phyloP scores from a whole-genome alignment of 2,113 vertebrate species.

The Lamprologus speciosus region DNA sequence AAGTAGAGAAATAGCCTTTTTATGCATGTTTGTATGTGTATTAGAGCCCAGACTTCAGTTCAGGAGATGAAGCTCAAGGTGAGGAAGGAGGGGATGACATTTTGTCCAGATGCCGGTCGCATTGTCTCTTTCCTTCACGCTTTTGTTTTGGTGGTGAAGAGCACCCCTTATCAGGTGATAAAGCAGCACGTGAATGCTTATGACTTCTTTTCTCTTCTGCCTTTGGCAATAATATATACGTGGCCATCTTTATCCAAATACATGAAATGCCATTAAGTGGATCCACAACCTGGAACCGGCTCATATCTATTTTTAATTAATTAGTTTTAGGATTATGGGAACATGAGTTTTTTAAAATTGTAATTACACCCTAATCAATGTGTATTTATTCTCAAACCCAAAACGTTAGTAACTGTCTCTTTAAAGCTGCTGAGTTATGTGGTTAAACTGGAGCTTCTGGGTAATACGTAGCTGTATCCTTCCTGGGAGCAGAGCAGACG shows the following conservation, averaged over 20 bases:
- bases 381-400: neutral
- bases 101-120: neutral
- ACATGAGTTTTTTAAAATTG: neutral
- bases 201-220: neutral
- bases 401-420: neutral
- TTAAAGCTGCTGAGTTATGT: neutral
- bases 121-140: neutral
- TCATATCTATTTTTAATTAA: neutral
- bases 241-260: neutral
- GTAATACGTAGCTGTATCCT: neutral
- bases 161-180: neutral
- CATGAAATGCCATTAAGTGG: neutral
- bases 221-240: neutral
- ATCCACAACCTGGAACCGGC: fast-evolving
- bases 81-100: neutral
- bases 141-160: neutral
- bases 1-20: neutral
- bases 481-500: neutral
- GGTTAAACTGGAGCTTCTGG: neutral
- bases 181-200: neutral
- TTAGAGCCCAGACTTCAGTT: neutral
- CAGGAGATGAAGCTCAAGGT: fast-evolving
- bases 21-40: neutral
- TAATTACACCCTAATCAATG: neutral
- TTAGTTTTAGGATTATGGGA: too few species aligned